phyloP scores from a whole-genome alignment of 2,113 vertebrate species.

The Bubo scandiacus region DNA sequence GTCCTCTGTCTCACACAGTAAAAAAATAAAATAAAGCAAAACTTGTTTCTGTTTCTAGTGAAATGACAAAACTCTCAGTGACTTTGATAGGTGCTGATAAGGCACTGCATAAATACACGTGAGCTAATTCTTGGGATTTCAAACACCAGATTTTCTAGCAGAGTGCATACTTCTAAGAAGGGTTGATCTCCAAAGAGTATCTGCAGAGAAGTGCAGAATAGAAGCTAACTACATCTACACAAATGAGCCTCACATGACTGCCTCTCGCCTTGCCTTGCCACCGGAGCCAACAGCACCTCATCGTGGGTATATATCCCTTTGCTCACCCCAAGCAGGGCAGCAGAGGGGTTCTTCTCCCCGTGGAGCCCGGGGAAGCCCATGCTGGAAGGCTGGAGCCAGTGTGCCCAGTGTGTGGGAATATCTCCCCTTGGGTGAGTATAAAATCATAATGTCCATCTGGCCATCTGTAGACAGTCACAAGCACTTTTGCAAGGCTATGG shows the following conservation, averaged over 20 bases:
- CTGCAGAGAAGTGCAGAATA: not conserved
- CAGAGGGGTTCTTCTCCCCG: not conserved
- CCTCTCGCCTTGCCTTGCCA: not conserved
- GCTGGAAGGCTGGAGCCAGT: accelerated
- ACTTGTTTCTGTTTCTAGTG: not conserved
- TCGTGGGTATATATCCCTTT: not conserved
- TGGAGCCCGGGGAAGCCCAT: not conserved
- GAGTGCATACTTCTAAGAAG: not conserved
- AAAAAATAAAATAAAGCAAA: not conserved
- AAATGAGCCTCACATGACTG: not conserved
- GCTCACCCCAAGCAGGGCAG: not conserved
- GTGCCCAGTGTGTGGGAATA: accelerated
- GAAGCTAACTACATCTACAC: not conserved
- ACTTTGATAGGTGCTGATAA: not conserved
- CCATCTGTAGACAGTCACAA: accelerated
- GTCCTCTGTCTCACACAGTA: not conserved
- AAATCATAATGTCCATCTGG: not conserved
- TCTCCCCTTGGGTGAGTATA: not conserved
- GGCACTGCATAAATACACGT: not conserved
- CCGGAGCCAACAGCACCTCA: not conserved
- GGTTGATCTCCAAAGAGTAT: not conserved
- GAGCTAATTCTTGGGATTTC: not conserved
- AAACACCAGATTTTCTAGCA: not conserved
- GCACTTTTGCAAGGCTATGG: not conserved
- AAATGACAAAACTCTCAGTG: not conserved